Evolutionary conservation across 2,888 invertebrate species (phyloP).

Genomic region (Phoenoteleia sp.): DNA sequence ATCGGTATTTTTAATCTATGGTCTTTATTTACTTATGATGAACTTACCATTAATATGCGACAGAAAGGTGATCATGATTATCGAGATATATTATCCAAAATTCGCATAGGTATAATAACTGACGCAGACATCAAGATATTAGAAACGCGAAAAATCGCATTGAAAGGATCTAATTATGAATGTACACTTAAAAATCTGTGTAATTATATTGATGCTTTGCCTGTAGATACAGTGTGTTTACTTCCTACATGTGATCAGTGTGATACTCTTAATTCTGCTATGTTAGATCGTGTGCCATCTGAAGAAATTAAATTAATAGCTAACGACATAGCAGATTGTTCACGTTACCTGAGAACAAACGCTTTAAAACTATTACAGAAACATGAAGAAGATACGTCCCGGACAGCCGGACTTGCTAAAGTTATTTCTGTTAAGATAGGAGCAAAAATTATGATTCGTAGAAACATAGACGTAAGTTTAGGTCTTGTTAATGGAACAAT

Average conservation of each 20-base stretch:
- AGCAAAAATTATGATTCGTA: no score
- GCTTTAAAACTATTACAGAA: conserved; percentile 60
- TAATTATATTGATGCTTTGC: background rate
- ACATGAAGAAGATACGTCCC: conserved; percentile 70
- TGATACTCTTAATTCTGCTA: no score
- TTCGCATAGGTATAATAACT: conserved; percentile 43
- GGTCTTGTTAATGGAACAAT: conserved; percentile 78
- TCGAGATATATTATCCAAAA: conserved; percentile 71
- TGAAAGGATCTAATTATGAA: background rate
- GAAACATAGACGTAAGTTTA: conserved; percentile 74
- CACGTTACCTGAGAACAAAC: conserved; percentile 57
- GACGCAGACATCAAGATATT: conserved; percentile 18
- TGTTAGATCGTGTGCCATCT: conserved; percentile 67
- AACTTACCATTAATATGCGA: no score
- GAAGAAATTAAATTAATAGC: no score
- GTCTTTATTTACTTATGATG: conserved; percentile 78
- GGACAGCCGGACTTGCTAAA: conserved; percentile 76
- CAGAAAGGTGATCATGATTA: conserved; percentile 71
- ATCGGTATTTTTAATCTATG: conserved; percentile 75
- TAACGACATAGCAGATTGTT: conserved; percentile 72
- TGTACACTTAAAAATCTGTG: conserved; percentile 7
- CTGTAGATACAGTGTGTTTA: conserved; percentile 75
- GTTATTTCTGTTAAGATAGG: no score
- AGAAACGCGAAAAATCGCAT: conserved; percentile 1
- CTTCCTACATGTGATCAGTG: conserved; percentile 79